A percentile compares a stretch with the other conserved stretches of the same genome.
phyloP scores from a whole-genome alignment of 2,888 invertebrate genomes.

The Schrankia costaestrigalis region DNA sequence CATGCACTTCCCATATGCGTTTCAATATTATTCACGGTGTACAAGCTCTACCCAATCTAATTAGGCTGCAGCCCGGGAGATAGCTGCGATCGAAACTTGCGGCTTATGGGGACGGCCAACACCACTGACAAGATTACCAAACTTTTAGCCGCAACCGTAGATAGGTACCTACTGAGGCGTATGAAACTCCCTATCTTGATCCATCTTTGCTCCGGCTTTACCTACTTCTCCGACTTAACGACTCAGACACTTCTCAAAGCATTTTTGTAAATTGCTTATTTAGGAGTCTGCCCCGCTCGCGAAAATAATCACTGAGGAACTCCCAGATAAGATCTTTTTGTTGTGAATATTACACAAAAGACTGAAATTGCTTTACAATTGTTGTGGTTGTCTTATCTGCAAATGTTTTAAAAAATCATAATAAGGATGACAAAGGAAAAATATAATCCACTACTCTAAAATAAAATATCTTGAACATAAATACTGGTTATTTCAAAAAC shows the following conservation, averaged over 20 bases:
- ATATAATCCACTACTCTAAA: too few relatives aligned
- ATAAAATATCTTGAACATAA: too few relatives aligned
- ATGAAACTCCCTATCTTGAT: constrained; percentile 21
- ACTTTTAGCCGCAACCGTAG: constrained; percentile 43
- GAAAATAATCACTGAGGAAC: constrained; percentile 46
- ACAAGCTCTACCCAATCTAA: constrained; percentile 57
- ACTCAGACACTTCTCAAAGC: constrained; percentile 25
- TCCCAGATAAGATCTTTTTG: constrained; percentile 54
- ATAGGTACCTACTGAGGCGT: constrained; percentile 18
- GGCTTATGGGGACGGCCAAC: constrained; percentile 47
- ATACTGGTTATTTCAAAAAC: too few relatives aligned
- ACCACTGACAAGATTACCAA: constrained; percentile 57
- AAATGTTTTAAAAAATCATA: too few relatives aligned
- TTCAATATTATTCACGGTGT: constrained; percentile 29
- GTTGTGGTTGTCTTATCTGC: constrained; percentile 38
- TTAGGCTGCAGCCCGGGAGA: constrained; percentile 56
- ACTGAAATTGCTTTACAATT: constrained; percentile 47
- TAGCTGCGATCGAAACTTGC: constrained; percentile 59
- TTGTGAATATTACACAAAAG: constrained; percentile 47
- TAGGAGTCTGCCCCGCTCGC: constrained; percentile 39
- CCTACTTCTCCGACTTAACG: constrained; percentile 19
- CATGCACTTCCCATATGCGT: constrained; percentile 37
- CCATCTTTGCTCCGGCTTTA: constrained; percentile 15
- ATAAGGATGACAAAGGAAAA: too few relatives aligned
- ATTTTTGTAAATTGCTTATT: constrained; percentile 46